Percentiles rank a stretch among this genome's conserved stretches.
Evolutionary conservation across 2,113 vertebrate species (phyloP).

Genomic region (Gasterosteus nipponicus): DNA sequence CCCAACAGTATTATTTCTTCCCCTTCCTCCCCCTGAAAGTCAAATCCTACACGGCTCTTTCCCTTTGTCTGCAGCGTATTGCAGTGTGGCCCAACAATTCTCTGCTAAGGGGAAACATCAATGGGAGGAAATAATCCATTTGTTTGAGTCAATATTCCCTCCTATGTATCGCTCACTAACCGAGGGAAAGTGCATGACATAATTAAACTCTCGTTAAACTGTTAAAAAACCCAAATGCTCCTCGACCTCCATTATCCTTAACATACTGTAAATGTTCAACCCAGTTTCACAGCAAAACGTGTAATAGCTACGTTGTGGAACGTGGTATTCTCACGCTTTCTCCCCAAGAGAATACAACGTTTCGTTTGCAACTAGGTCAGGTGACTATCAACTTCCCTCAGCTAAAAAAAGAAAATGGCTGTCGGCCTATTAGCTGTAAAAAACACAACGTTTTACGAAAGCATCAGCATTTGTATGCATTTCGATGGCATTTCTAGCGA

Average conservation of each 20-base stretch:
- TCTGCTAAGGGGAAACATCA: conserved; percentile 3
- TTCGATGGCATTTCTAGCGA: too few relatives aligned
- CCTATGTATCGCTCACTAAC: neutral
- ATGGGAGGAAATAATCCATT: conserved; percentile 6
- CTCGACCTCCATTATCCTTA: neutral
- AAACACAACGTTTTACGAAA: too few relatives aligned
- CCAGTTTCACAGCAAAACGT: too few relatives aligned
- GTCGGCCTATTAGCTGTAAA: too few relatives aligned
- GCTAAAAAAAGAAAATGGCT: too few relatives aligned
- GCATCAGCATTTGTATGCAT: too few relatives aligned
- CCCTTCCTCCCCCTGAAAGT: neutral
- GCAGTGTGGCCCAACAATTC: neutral
- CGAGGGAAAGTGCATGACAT: neutral
- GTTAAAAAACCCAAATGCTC: neutral
- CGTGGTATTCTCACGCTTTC: too few relatives aligned
- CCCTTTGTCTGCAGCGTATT: neutral
- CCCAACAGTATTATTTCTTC: neutral
- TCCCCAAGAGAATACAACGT: too few relatives aligned
- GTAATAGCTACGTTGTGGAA: too few relatives aligned
- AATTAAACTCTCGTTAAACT: neutral
- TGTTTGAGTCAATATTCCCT: neutral
- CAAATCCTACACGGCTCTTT: conserved; percentile 1
- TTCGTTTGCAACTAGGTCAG: too few relatives aligned
- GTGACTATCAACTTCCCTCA: too few relatives aligned
- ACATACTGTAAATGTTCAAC: neutral